Base-by-base conservation (phyloP, 2,888 invertebrate species). In the Microctonus brassicae region DNA sequence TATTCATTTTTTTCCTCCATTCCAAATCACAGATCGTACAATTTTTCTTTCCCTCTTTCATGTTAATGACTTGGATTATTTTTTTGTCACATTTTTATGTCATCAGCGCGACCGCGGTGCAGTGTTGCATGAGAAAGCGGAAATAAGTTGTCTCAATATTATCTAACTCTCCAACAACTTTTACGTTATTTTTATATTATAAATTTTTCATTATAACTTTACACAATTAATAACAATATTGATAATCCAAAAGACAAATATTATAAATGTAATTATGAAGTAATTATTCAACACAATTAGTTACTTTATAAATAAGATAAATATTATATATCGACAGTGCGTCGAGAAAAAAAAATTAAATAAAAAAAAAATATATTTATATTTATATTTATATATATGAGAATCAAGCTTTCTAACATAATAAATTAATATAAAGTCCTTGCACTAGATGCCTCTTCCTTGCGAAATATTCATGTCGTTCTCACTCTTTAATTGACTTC, bases 371-470 rank as follows among this genome's bases (percentile, higher is more conserved):
- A 64, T 52, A 36, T 55, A 61, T 61, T n/a, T n/a, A n/a, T n/a
- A n/a, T n/a, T n/a, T n/a, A 26, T 33, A 70, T 74, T 78, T 78
- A 76, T 80, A 76, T 69, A 77, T 61, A 22, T 64, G 20, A 24
- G 17, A 64, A 61, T 70, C 73, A 75, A 67, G 58, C 63, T 70
- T 42, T 47, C 61, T 57, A 65, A 72, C 55, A 68, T 65, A 42
- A 74, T 76, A 75, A 74, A 76, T 78, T 70, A 78, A 78, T 69
- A 77, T 78, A 69, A 74, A 80, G 79, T 81, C 79, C 79, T 80
- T 79, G 81, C 77, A 77, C 74, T 69, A 73, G 71, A 78, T 79
- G 76, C 66, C 76, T 78, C 79, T 78, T 78, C 78, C 76, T 82
- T 80, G 77, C 81, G 77, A 79, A 80, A 81, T 72, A 74, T 73